phyloP scores from a whole-genome alignment of 2,888 invertebrate genomes.

The Drosophila anomelani region DNA sequence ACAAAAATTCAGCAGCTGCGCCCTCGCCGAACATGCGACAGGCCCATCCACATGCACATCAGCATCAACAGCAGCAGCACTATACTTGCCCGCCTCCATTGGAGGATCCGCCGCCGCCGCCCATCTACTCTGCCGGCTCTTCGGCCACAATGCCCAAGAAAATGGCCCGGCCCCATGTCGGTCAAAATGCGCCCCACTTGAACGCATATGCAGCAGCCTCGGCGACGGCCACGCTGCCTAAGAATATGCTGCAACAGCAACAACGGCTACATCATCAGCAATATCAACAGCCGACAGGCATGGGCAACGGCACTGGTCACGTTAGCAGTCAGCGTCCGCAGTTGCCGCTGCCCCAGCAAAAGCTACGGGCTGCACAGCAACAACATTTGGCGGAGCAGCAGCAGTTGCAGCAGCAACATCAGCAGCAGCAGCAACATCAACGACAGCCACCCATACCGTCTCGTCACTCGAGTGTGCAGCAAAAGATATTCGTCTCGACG shows the following conservation, averaged over 20 bases:
- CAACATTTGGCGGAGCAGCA: constrained; percentile 54
- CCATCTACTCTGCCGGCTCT: constrained; percentile 65
- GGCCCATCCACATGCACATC: constrained; percentile 36
- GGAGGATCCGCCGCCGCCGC: constrained; percentile 84
- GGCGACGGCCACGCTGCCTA: constrained; percentile 81
- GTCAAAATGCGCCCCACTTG: constrained; percentile 60
- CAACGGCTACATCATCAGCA: constrained; percentile 69
- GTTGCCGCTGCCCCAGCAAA: constrained; percentile 76
- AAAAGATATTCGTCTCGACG: constrained; percentile 85
- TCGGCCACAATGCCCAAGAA: constrained; percentile 83
- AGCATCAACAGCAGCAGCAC: constrained; percentile 72
- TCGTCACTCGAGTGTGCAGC: constrained; percentile 84
- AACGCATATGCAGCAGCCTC: constrained; percentile 75
- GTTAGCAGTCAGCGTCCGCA: constrained; percentile 76
- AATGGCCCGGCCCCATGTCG: constrained; percentile 56
- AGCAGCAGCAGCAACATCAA: constrained; percentile 53
- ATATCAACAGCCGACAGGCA: constrained; percentile 67
- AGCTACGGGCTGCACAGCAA: constrained; percentile 62
- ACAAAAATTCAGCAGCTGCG: constrained; percentile 81
- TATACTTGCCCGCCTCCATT: constrained; percentile 83
- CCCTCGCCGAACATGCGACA: constrained; percentile 67
- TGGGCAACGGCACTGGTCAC: constrained; percentile 66
- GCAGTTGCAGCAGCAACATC: constrained; percentile 58
- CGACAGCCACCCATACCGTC: constrained; percentile 83
- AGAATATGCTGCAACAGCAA: constrained; percentile 67